Percentiles rank a stretch among this genome's conserved stretches.
phyloP scores from a whole-genome alignment of 2,888 invertebrate genomes.

The Ichneumoninae sp. region DNA sequence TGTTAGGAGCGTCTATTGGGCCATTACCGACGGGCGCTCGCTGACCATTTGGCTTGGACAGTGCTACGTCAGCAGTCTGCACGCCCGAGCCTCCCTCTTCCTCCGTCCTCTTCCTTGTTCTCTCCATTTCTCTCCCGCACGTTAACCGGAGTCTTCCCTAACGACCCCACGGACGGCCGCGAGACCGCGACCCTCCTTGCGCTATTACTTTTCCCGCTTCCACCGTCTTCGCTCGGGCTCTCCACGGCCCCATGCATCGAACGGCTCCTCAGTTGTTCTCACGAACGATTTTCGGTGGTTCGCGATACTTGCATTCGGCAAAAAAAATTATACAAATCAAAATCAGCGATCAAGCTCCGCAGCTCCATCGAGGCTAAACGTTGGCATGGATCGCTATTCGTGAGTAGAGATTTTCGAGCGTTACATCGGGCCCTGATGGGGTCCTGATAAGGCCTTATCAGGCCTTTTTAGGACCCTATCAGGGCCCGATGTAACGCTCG shows the following conservation, averaged over 20 bases:
- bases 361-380: neutral
- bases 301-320: too few relatives aligned
- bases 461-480: too few relatives aligned
- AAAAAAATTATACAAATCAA: too few relatives aligned
- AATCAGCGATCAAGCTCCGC: neutral
- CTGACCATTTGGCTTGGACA: constrained; percentile 82
- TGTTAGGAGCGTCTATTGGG: constrained; percentile 84
- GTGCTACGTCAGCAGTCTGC: constrained; percentile 82
- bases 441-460: too few relatives aligned
- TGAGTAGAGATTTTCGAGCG: too few relatives aligned
- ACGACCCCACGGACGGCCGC: constrained; percentile 48
- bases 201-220: constrained; percentile 50
- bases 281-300: neutral
- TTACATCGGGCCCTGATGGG: too few relatives aligned
- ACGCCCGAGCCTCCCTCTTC: constrained; percentile 65
- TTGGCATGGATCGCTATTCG: neutral
- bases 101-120: constrained; percentile 66
- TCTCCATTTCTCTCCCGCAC: constrained; percentile 68
- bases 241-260: neutral
- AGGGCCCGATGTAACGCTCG: too few relatives aligned
- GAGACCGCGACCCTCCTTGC: constrained; percentile 59
- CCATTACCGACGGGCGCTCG: constrained; percentile 82
- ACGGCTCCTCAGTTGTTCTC: neutral
- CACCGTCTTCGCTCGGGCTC: constrained; percentile 24
- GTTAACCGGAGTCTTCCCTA: constrained; percentile 50